Percentiles rank a stretch among this genome's conserved stretches.
Evolutionary conservation across 2,113 vertebrate species (phyloP).

Genomic region (Rhombomys opimus): DNA sequence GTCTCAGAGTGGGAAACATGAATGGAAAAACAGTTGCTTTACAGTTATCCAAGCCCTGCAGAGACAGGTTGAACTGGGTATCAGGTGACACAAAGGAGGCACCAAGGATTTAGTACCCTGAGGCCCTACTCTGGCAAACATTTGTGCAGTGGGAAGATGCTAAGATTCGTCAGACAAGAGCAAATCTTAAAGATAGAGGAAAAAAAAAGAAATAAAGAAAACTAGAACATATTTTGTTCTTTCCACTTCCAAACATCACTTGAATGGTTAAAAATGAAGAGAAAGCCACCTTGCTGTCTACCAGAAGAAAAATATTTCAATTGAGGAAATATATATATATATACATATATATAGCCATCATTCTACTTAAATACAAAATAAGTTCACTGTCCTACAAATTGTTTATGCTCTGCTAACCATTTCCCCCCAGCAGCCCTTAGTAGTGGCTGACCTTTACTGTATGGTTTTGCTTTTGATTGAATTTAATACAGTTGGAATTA

Average conservation of each 20-base stretch:
- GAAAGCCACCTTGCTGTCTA: background rate
- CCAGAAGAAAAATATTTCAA: background rate
- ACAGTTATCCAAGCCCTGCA: conserved; percentile 4
- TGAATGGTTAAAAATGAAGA: conserved; percentile 14
- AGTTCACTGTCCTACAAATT: background rate
- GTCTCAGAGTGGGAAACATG: conserved; percentile 14
- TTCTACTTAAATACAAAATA: background rate
- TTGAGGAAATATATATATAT: background rate
- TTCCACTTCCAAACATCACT: background rate
- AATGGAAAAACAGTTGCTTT: conserved; percentile 21
- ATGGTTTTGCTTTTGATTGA: background rate
- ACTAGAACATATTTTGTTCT: background rate
- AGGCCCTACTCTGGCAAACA: conserved; percentile 62
- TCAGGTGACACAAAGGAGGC: conserved; percentile 22
- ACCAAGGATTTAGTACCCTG: background rate
- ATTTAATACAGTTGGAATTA: background rate
- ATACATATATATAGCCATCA: background rate
- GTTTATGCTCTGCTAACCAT: background rate
- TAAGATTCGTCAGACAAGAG: conserved; percentile 68
- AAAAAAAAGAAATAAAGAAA: background rate
- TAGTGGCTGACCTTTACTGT: background rate
- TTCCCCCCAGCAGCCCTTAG: background rate
- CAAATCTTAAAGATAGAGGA: conserved; percentile 67
- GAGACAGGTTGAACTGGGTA: conserved; percentile 55
- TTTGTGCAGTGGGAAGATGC: conserved; percentile 39